Evolutionary conservation across 1,140 invertebrate genomes (phyloP).

Genomic region (Orius laevigatus): DNA sequence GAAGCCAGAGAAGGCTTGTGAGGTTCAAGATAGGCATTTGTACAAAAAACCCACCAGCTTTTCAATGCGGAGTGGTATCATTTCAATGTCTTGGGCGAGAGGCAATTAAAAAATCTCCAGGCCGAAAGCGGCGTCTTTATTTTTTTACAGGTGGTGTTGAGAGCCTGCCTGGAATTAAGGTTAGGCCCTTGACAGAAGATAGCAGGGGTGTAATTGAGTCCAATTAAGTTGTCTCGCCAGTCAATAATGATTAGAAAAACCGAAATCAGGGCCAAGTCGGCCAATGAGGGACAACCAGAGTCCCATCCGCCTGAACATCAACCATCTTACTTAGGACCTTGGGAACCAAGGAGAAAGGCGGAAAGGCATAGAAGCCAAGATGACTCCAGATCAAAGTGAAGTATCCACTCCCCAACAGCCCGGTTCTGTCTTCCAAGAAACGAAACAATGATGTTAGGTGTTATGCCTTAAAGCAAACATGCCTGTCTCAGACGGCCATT

Average conservation of each 20-base stretch:
- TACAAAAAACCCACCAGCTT: no score
- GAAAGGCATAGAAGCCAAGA: not conserved
- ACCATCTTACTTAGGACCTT: not conserved
- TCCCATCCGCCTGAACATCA: not conserved
- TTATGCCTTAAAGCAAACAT: not conserved
- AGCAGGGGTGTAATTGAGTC: not conserved
- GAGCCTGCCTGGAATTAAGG: not conserved
- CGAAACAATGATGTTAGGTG: not conserved
- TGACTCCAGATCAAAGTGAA: not conserved
- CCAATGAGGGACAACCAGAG: not conserved
- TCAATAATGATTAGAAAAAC: not conserved
- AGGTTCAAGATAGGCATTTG: no score
- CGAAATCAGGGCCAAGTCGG: not conserved
- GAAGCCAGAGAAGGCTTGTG: no score
- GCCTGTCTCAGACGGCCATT: not conserved
- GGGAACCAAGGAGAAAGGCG: not conserved
- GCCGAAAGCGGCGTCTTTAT: not conserved
- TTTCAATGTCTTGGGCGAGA: no score
- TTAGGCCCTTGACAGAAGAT: not conserved
- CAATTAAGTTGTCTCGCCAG: not conserved
- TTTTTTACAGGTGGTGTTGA: not conserved
- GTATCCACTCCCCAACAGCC: no score
- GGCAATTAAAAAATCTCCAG: no score
- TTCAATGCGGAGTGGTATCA: no score
- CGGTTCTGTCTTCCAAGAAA: not conserved